Evolutionary conservation across 2,797 vertebrate species (phyloP).

Genomic region (Cirrhinus mrigala): DNA sequence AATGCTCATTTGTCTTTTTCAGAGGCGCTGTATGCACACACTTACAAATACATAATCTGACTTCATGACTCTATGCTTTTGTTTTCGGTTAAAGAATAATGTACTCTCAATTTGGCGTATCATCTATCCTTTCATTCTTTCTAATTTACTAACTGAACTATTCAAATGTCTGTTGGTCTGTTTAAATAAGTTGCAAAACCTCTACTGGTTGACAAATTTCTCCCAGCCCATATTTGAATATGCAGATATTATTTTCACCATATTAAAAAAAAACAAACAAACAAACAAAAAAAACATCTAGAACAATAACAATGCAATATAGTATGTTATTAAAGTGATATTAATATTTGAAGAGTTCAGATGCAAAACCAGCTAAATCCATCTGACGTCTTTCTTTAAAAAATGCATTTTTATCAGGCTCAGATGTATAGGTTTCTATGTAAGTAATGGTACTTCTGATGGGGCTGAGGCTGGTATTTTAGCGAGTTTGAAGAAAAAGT

Average conservation of each 20-base stretch:
- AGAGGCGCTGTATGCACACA: neutral
- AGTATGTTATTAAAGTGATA: neutral
- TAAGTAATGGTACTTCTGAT: too few relatives aligned
- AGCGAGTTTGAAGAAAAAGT: too few relatives aligned
- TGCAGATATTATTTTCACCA: neutral
- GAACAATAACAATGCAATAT: neutral
- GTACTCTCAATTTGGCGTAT: neutral
- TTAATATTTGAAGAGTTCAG: too few relatives aligned
- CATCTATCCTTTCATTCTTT: neutral
- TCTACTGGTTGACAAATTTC: neutral
- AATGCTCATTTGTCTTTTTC: slow-evolving; percentile 16
- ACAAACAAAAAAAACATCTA: neutral
- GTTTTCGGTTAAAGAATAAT: neutral
- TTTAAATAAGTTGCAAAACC: neutral
- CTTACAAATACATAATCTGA: slow-evolving; percentile 9
- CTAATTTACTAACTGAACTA: neutral
- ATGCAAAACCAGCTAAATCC: too few relatives aligned
- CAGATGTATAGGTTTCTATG: too few relatives aligned
- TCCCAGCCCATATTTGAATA: neutral
- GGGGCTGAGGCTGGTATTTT: too few relatives aligned
- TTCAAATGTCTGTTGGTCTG: neutral
- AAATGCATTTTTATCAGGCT: too few relatives aligned
- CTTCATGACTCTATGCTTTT: neutral
- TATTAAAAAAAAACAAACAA: neutral
- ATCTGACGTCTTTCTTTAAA: too few relatives aligned